Percentiles rank a stretch among this genome's conserved stretches.
phyloP scores from a whole-genome alignment of 2,113 vertebrate genomes.

The Psilopsiagon aymara region DNA sequence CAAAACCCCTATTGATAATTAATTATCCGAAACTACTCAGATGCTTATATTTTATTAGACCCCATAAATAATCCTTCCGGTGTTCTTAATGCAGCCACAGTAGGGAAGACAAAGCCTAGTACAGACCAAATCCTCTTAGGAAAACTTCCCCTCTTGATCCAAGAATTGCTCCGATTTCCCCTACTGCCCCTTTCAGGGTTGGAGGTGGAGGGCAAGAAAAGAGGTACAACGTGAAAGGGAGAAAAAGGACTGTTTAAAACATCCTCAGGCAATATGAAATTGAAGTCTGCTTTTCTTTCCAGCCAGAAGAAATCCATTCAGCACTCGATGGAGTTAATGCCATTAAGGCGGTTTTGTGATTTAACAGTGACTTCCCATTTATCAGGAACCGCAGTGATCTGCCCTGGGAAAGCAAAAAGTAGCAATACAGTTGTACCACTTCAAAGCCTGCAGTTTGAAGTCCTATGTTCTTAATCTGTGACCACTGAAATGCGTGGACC shows the following conservation, averaged over 20 bases:
- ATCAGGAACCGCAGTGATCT: neutral
- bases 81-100: neutral
- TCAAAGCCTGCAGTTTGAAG: neutral
- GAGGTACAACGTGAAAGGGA: neutral
- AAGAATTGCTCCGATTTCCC: neutral
- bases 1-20: neutral
- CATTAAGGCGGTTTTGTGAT: neutral
- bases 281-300: neutral
- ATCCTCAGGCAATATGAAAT: neutral
- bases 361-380: neutral
- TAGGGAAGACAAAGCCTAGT: neutral
- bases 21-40: neutral
- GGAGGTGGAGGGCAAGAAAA: neutral
- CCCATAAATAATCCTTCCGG: neutral
- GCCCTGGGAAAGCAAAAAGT: neutral
- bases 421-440: neutral
- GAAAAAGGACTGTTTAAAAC: neutral
- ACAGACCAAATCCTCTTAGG: conserved; percentile 35
- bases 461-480: neutral
- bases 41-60: conserved; percentile 27
- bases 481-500: neutral
- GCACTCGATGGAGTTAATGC: neutral
- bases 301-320: neutral
- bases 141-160: neutral
- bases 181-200: neutral